phyloP scores from a whole-genome alignment of 2,797 vertebrate genomes.

The Melanotaenia boesemani region DNA sequence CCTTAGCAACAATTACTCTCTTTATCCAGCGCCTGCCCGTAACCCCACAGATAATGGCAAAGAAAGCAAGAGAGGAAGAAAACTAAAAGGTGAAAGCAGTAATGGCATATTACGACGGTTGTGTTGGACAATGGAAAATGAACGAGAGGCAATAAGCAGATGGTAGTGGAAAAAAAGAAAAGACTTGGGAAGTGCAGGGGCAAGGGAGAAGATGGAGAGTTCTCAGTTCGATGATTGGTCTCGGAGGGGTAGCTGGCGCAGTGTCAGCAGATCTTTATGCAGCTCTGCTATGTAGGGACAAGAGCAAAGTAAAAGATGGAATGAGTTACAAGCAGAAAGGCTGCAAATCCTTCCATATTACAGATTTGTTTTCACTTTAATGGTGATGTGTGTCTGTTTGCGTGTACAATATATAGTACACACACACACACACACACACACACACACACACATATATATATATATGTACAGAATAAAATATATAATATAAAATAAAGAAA shows the following conservation, averaged over 20 bases:
- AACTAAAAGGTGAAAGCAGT: slow-evolving; percentile 24
- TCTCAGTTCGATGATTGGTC: slow-evolving; percentile 19
- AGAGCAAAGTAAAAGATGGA: slow-evolving; percentile 25
- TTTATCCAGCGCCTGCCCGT: slow-evolving; percentile 13
- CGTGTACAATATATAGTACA: neutral
- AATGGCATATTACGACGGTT: slow-evolving; percentile 25
- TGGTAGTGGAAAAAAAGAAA: neutral
- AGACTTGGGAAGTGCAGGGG: neutral
- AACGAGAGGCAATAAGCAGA: slow-evolving; percentile 8
- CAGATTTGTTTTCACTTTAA: neutral
- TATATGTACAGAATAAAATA: too few relatives aligned
- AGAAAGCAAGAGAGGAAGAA: slow-evolving; percentile 7
- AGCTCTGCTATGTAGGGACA: slow-evolving; percentile 16
- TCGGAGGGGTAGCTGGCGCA: slow-evolving; percentile 25
- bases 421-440: too few relatives aligned
- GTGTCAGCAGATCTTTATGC: slow-evolving; percentile 62
- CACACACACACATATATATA: too few relatives aligned
- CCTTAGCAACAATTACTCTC: slow-evolving; percentile 44
- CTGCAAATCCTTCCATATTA: slow-evolving; percentile 13
- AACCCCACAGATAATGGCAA: slow-evolving; percentile 48
- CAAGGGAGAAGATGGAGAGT: slow-evolving; percentile 16
- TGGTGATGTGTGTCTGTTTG: slow-evolving; percentile 1
- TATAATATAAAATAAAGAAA: too few relatives aligned
- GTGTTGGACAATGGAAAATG: slow-evolving; percentile 34
- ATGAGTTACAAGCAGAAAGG: slow-evolving; percentile 22